Conservation (phyloP, 2,113 vertebrate genomes). For the Equus quagga region DNA sequence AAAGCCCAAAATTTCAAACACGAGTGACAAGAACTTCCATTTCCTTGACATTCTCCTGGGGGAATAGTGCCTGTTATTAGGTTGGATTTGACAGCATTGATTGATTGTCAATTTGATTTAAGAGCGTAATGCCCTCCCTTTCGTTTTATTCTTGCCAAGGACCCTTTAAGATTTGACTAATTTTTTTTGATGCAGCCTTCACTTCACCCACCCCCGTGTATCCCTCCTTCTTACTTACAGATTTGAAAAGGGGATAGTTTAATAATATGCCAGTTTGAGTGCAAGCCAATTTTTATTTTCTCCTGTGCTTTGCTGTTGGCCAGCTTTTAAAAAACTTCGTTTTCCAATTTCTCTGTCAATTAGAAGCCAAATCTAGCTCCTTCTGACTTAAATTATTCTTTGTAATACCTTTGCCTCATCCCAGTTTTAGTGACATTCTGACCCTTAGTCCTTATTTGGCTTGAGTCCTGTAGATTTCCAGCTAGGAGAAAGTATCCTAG, state of each 20-base stretch:
- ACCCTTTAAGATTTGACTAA: slow-evolving; percentile 44
- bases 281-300: slow-evolving; percentile 34
- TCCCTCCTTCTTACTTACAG: background rate
- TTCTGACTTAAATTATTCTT: slow-evolving; percentile 41
- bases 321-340: slow-evolving; percentile 43
- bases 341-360: background rate
- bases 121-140: slow-evolving; percentile 73
- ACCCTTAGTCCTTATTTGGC: background rate
- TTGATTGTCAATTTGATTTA: slow-evolving; percentile 86
- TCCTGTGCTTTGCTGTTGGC: background rate
- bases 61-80: slow-evolving; percentile 82
- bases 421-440: background rate
- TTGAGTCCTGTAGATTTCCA: background rate
- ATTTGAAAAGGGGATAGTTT: slow-evolving; percentile 53
- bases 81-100: slow-evolving; percentile 84
- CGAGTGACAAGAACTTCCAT: slow-evolving; percentile 85
- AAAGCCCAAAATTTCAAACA: slow-evolving; percentile 83
- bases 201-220: background rate
- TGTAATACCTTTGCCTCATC: background rate
- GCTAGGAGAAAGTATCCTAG: background rate
- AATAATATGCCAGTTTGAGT: slow-evolving; percentile 52
- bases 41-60: slow-evolving; percentile 85
- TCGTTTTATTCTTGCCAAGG: slow-evolving; percentile 58
- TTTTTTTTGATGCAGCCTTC: slow-evolving; percentile 28
- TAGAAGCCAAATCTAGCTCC: background rate